Evolutionary conservation across 2,113 vertebrate species (phyloP).

Genomic region (Furnarius figulus): DNA sequence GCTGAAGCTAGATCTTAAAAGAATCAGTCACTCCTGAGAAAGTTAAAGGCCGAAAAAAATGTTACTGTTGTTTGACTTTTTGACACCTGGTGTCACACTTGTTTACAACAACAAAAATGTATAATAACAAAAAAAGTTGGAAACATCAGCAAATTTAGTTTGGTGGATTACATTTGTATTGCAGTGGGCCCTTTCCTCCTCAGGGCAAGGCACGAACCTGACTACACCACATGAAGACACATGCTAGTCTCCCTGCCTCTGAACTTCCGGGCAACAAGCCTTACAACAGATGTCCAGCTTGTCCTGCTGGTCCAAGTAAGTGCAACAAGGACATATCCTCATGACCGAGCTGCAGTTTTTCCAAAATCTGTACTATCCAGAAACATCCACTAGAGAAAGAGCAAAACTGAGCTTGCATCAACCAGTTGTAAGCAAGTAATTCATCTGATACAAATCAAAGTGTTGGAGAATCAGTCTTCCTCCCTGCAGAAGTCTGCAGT

Average conservation of each 20-base stretch:
- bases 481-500: background rate
- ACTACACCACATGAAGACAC: background rate
- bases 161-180: background rate
- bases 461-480: background rate
- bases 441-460: background rate
- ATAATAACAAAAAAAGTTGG: background rate
- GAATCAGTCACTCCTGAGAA: background rate
- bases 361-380: background rate
- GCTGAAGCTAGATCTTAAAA: background rate
- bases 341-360: background rate
- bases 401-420: background rate
- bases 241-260: accelerated
- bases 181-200: background rate
- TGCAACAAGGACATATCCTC: background rate
- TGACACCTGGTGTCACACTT: background rate
- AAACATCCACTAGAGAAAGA: background rate
- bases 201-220: background rate
- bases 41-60: background rate
- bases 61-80: background rate
- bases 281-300: background rate
- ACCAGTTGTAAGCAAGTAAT: background rate
- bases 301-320: background rate
- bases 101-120: background rate
- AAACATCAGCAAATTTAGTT: background rate
- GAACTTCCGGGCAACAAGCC: background rate